Percentiles rank a stretch among this genome's conserved stretches.
These are phyloP conservation scores for Thamnaconus septentrionalis DNA, from an alignment of 2,113 vertebrate species.

Conservation along the genomic window DNA sequence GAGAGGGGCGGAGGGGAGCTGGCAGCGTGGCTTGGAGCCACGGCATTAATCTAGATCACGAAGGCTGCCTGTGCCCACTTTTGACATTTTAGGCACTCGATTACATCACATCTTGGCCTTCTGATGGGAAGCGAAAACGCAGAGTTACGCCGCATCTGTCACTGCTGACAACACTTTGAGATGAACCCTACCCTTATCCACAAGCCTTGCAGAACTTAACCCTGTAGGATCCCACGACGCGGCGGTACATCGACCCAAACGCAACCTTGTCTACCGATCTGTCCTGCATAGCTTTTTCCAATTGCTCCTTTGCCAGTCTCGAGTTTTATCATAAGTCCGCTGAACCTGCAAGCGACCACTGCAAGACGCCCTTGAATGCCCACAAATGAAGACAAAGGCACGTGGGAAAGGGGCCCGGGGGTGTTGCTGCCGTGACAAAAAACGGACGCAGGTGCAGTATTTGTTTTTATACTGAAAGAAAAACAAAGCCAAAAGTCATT, in stretches of 20 bases:
- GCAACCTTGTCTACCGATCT: neutral
- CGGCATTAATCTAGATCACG: slow-evolving; percentile 59
- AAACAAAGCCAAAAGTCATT: neutral
- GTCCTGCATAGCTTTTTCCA: too few species aligned
- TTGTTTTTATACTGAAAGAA: neutral
- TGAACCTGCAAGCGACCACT: too few species aligned
- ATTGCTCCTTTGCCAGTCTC: too few species aligned
- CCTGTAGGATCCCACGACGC: neutral
- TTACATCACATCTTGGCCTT: slow-evolving; percentile 40
- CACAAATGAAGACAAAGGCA: too few species aligned
- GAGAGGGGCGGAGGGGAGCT: slow-evolving; percentile 25
- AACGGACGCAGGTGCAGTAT: too few species aligned
- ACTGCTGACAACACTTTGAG: neutral
- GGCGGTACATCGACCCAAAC: neutral
- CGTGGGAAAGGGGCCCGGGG: too few species aligned
- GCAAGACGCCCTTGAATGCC: too few species aligned
- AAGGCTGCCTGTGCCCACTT: slow-evolving; percentile 27
- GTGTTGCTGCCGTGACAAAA: too few species aligned
- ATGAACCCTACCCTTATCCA: neutral
- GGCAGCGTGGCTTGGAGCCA: slow-evolving; percentile 52
- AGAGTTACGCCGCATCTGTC: neutral
- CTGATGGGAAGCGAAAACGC: neutral
- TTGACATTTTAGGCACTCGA: slow-evolving; percentile 51
- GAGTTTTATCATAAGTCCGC: too few species aligned
- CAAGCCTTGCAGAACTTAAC: neutral